These are phyloP conservation scores for Pandemis cinnamomeana DNA, from an alignment of 2,888 invertebrate species.

Conservation along the genomic window DNA sequence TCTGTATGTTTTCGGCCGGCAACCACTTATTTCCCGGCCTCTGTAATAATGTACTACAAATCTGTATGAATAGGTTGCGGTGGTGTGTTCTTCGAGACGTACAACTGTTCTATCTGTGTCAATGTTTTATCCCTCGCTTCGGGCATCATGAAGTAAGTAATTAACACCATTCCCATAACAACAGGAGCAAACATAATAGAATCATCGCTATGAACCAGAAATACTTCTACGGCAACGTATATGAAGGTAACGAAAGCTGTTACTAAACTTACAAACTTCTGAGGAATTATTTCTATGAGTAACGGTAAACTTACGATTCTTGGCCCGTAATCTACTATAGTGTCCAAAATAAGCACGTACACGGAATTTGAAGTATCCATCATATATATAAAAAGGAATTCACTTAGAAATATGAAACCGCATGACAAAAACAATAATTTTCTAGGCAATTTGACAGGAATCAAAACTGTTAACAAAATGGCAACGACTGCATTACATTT, in stretches of 20 bases:
- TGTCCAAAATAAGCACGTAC: background rate
- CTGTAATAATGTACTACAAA: background rate
- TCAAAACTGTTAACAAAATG: background rate
- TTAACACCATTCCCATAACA: background rate
- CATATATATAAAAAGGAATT: background rate
- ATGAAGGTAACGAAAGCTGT: background rate
- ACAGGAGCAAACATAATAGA: background rate
- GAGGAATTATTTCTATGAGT: constrained; percentile 10
- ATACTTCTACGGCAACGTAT: background rate
- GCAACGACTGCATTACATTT: background rate
- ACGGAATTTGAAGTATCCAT: background rate
- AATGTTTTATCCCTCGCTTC: background rate
- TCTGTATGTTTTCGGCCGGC: too few species aligned
- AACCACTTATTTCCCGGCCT: too few species aligned
- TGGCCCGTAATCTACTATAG: background rate
- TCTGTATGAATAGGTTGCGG: background rate
- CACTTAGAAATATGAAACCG: background rate
- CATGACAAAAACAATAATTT: background rate
- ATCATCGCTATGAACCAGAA: background rate
- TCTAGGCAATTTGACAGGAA: background rate
- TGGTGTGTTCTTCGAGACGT: background rate
- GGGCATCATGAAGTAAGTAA: background rate
- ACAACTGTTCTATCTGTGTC: background rate
- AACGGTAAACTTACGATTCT: background rate
- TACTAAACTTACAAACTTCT: background rate